These are phyloP conservation scores for Clepsis dumicolana DNA, from an alignment of 2,888 invertebrate genomes.

Conservation along the genomic window DNA sequence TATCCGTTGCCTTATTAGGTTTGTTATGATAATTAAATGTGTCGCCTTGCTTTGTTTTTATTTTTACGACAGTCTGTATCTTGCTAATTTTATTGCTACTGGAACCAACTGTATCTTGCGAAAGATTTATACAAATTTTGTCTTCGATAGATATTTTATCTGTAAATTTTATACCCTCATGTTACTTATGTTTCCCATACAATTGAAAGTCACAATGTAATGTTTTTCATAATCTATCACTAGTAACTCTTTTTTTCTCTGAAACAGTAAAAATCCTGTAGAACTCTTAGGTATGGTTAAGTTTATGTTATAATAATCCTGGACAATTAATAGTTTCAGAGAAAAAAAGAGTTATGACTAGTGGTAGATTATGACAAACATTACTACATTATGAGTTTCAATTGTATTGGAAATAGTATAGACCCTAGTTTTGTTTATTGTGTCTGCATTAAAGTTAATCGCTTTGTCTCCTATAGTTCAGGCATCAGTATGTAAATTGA, in stretches of 20 bases:
- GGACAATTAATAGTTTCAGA: too few relatives aligned
- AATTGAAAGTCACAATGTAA: too few relatives aligned
- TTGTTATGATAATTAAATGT: conserved; percentile 30
- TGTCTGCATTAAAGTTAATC: background rate
- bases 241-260: too few relatives aligned
- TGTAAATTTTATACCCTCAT: background rate
- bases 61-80: background rate
- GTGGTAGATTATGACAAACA: too few relatives aligned
- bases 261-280: too few relatives aligned
- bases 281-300: too few relatives aligned
- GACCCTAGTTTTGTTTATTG: background rate
- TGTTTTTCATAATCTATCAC: too few relatives aligned
- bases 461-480: background rate
- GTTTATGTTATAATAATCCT: too few relatives aligned
- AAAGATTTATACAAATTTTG: background rate
- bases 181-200: too few relatives aligned
- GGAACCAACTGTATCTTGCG: background rate
- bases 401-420: too few relatives aligned
- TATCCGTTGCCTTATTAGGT: conserved; percentile 18
- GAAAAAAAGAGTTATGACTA: too few relatives aligned
- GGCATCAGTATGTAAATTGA: background rate
- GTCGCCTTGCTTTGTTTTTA: conserved; percentile 13
- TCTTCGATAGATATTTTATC: background rate
- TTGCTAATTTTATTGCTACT: conserved; percentile 3
- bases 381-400: too few relatives aligned